These are phyloP conservation scores for Spizella passerina DNA, from an alignment of 2,797 vertebrate species.

Conservation along the genomic window DNA sequence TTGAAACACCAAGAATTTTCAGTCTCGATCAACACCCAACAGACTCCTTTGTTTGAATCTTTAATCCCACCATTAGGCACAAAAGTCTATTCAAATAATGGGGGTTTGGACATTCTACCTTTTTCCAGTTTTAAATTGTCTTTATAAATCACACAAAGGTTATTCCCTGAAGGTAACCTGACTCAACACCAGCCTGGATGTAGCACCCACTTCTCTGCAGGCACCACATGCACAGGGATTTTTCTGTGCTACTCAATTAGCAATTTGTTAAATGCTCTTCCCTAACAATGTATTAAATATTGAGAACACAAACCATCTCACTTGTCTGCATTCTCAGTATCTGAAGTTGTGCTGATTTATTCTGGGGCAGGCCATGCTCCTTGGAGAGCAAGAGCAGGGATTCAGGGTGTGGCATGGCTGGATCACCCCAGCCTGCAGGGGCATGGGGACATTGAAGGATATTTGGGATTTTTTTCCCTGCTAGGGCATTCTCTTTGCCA, in stretches of 20 bases:
- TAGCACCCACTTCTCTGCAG: background rate
- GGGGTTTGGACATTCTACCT: background rate
- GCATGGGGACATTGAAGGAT: too few species aligned
- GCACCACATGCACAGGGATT: background rate
- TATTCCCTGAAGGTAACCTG: background rate
- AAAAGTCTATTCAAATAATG: background rate
- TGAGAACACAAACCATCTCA: rapidly evolving
- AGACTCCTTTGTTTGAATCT: background rate
- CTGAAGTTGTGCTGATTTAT: background rate
- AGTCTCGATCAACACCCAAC: background rate
- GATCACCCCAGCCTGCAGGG: background rate
- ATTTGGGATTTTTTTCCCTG: background rate
- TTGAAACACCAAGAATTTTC: background rate
- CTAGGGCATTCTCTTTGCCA: background rate
- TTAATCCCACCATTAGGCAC: background rate
- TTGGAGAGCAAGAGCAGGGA: background rate
- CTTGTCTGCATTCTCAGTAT: background rate
- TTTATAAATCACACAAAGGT: background rate
- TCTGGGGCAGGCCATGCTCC: background rate
- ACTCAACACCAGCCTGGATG: background rate
- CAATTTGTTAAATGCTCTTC: background rate
- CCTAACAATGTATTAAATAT: background rate
- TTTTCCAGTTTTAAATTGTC: background rate
- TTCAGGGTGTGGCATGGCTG: background rate
- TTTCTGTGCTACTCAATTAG: background rate